Percentiles rank a stretch among this genome's conserved stretches.
These are phyloP conservation scores for Malurus melanocephalus DNA, from an alignment of 2,113 vertebrate species.

Conservation along the genomic window DNA sequence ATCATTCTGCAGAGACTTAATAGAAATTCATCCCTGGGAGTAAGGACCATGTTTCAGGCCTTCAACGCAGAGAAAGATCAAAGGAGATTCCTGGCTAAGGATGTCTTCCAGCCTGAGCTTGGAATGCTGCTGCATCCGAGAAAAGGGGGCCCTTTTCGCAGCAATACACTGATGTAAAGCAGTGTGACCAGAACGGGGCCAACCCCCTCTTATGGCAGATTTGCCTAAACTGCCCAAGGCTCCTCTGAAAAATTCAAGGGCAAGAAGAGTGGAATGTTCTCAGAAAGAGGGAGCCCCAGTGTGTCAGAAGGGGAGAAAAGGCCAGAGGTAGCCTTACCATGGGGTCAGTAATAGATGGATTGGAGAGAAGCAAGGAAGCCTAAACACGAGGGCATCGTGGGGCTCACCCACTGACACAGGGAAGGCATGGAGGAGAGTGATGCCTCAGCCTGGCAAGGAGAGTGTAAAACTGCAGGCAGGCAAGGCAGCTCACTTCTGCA, in stretches of 20 bases:
- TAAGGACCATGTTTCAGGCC: background rate
- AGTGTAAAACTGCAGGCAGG: background rate
- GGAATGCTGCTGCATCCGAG: background rate
- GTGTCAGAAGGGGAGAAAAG: background rate
- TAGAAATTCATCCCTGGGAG: background rate
- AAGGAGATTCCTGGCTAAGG: background rate
- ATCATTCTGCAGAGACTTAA: background rate
- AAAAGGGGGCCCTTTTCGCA: background rate
- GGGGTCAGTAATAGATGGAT: no score
- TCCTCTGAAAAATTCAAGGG: background rate
- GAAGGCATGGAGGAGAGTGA: background rate
- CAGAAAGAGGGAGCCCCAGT: background rate
- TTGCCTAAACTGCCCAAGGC: background rate
- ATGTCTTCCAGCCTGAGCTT: background rate
- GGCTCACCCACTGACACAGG: background rate
- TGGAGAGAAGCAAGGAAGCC: background rate
- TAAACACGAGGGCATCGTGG: background rate
- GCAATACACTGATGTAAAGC: fast-evolving
- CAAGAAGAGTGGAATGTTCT: background rate
- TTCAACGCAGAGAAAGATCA: background rate
- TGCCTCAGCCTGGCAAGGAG: background rate
- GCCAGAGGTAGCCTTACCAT: background rate
- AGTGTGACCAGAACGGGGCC: background rate
- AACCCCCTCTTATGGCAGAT: background rate
- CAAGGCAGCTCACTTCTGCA: background rate